A percentile compares a stretch with the other conserved stretches of the same genome.
phyloP scores from a whole-genome alignment of 2,888 invertebrate species.

The Orthosia incerta region DNA sequence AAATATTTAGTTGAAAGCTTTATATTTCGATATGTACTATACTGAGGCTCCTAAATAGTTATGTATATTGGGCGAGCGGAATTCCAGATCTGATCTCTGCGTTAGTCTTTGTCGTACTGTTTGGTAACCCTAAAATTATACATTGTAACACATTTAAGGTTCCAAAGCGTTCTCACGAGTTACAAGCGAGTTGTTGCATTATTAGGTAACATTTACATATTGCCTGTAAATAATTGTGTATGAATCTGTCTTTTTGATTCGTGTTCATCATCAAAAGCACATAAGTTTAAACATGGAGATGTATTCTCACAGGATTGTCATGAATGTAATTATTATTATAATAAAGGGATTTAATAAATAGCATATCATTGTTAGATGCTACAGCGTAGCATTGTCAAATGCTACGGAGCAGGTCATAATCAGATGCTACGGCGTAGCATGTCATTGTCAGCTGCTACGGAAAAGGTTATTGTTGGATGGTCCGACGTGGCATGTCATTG shows the following conservation, averaged over 20 bases:
- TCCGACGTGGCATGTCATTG: not conserved
- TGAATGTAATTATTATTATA: not conserved
- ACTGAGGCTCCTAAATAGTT: not conserved
- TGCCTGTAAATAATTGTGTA: conserved; percentile 23
- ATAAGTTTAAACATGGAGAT: not conserved
- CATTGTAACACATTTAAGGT: conserved; percentile 30
- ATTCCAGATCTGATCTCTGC: conserved; percentile 11
- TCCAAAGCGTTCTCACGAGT: conserved; percentile 10
- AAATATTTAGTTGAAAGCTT: not conserved
- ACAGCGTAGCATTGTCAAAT: not conserved
- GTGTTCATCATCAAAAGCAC: not conserved
- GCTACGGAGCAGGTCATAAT: not conserved
- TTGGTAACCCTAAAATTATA: conserved; percentile 19
- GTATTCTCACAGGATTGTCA: conserved; percentile 12
- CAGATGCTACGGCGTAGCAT: not conserved
- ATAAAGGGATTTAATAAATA: not conserved
- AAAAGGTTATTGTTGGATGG: not conserved
- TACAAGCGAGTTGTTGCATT: conserved; percentile 4
- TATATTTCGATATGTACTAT: conserved; percentile 3
- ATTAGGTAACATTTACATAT: conserved; percentile 11
- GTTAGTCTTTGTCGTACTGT: conserved; percentile 36
- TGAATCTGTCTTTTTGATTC: too few relatives aligned
- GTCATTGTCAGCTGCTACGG: not conserved
- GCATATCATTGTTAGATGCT: not conserved
- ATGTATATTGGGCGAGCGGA: not conserved